Percentiles rank a stretch among this genome's conserved stretches.
Conservation (phyloP, 2,888 invertebrate genomes). For the Pristionchus exspectatus region DNA sequence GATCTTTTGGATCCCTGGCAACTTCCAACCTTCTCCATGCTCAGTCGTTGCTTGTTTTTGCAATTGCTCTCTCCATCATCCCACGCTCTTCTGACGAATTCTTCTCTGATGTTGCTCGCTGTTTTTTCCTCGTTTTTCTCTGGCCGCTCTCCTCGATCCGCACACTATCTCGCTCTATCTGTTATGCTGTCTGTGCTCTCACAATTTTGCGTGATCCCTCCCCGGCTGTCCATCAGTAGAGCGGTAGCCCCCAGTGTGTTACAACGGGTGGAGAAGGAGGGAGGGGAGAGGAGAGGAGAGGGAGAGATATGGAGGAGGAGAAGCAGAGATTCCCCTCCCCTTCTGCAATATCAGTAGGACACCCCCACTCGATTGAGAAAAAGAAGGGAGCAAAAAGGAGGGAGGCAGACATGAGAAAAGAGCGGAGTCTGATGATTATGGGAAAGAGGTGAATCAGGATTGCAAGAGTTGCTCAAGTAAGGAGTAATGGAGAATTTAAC, state of each 20-base stretch:
- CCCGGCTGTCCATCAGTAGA: neutral
- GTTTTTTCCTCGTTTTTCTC: neutral
- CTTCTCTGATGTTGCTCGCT: constrained; percentile 18
- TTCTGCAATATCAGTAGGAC: constrained; percentile 29
- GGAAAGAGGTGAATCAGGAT: neutral
- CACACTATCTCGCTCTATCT: constrained; percentile 2
- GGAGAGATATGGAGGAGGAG: neutral
- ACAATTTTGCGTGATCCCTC: neutral
- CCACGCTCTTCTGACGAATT: constrained; percentile 23
- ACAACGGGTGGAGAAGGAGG: constrained; percentile 14
- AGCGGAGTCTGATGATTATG: neutral
- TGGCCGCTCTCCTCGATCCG: neutral
- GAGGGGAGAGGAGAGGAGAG: neutral
- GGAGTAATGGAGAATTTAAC: neutral
- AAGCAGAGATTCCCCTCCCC: neutral
- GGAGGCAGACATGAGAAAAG: neutral
- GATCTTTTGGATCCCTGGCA: too few relatives aligned
- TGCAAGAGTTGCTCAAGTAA: neutral
- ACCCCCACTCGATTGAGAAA: neutral
- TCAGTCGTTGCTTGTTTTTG: neutral
- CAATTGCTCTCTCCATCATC: neutral
- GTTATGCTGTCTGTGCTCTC: constrained; percentile 7
- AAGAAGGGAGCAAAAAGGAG: neutral
- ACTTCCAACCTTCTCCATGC: neutral
- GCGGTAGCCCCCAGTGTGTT: constrained; percentile 32